These are phyloP conservation scores for Genyomyrus donnyi DNA, from an alignment of 2,113 vertebrate species.

Conservation along the genomic window DNA sequence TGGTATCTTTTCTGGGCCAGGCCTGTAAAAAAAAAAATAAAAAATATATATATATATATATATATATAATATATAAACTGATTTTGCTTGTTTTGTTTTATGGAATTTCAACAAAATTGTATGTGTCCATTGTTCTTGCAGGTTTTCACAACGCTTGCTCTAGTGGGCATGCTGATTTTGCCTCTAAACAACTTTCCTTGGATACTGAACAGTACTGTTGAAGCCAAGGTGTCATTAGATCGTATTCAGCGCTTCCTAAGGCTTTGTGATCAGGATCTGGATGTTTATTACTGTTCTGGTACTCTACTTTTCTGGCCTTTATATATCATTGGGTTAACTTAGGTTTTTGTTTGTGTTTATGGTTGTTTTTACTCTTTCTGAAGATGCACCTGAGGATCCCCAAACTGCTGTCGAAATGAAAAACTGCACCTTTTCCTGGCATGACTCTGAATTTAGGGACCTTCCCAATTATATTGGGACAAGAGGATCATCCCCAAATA, in stretches of 20 bases:
- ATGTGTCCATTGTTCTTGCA: constrained; percentile 36
- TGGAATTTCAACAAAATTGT: neutral
- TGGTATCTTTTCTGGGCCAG: neutral
- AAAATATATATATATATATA: too few species aligned
- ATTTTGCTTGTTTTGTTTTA: neutral
- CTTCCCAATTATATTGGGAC: constrained; percentile 1
- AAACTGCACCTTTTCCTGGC: constrained; percentile 77
- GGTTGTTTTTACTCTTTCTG: neutral
- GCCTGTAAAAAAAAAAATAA: too few species aligned
- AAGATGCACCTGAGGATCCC: constrained; percentile 54
- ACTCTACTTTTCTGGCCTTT: neutral
- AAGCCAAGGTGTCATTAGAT: constrained; percentile 88
- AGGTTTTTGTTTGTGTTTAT: neutral
- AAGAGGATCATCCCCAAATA: constrained; percentile 21
- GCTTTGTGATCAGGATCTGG: constrained; percentile 69
- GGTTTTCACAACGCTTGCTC: constrained; percentile 90
- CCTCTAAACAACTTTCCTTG: constrained; percentile 91
- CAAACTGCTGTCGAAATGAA: constrained; percentile 60
- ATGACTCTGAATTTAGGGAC: constrained; percentile 23
- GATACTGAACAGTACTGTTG: constrained; percentile 83
- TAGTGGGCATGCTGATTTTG: constrained; percentile 85
- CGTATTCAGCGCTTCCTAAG: constrained; percentile 83
- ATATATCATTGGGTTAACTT: neutral
- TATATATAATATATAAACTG: too few species aligned
- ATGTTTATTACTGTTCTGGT: constrained; percentile 61